Base-by-base conservation (phyloP, 2,797 vertebrate genomes). In the Gymnoscopelus microlampas region DNA sequence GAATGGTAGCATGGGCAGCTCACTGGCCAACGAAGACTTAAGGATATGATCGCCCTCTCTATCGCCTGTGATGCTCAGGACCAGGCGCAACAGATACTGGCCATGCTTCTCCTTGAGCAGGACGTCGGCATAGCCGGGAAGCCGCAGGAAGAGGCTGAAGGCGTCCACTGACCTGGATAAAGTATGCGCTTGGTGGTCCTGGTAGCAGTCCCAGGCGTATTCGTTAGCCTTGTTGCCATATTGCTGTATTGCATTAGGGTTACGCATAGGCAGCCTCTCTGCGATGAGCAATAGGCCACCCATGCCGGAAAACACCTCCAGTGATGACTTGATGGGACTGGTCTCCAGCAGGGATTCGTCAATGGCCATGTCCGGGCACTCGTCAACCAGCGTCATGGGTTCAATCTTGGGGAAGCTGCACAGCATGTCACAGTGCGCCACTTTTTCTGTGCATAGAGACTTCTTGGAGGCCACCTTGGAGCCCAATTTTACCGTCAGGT, bases 261-360 rank as follows among this genome's bases (percentile, higher is more conserved):
- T 99, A 13, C 99, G 95, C 97, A 99, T 98, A 0, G 98, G 98
- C 39, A 99, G 92, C 79, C 98, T 94, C 90, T 99, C 98, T 1
- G 97, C 98, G 60, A 99, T 99, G 56, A 99, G 95, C 26, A 97
- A 98, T 82, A 99, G 88, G 61, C 98, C 98, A 3, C 98, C 98
- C 96, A 99, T 98, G 78, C 97, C 97, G 24, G 98, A 97, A 78
- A 99, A 99, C 77, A 99, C 98, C 93, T 99, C 98, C 77, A 99
- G 91, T 0, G 97, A 97, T 9, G 98, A 99, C 81, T 98, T 97
- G 90, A 99, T 97, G 19, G 98, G 97, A 79, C 93, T 96, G 29
- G 96, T 96, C 89, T 99, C 97, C 76, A 99, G 92, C 79, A 99
- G 93, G 3, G 96, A 95, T 83, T 99, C 98, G 57, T 99, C 97